Evolutionary conservation across 2,888 invertebrate species (phyloP).

Genomic region (Acrobasis consociella): DNA sequence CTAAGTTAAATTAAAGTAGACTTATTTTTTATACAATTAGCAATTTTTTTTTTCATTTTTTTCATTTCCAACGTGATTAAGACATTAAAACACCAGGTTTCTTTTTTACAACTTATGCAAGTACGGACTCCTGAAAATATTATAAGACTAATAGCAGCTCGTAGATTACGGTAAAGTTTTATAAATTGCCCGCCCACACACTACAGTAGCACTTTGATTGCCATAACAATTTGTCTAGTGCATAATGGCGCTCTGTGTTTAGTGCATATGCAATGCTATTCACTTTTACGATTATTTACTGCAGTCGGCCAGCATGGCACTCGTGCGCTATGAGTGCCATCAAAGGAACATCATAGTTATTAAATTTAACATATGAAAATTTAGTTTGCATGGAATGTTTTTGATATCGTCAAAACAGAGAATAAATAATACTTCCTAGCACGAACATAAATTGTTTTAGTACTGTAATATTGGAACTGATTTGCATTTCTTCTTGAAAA

Average conservation of each 20-base stretch:
- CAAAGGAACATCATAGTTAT: neutral
- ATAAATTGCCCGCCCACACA: slow-evolving; percentile 21
- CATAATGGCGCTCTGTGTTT: slow-evolving; percentile 12
- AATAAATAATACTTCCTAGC: too few relatives aligned
- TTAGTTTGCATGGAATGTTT: neutral
- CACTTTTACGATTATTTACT: slow-evolving; percentile 11
- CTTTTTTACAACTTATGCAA: too few relatives aligned
- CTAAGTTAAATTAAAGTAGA: too few relatives aligned
- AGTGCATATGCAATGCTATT: slow-evolving; percentile 17
- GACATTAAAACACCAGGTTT: too few relatives aligned
- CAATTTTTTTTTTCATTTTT: too few relatives aligned
- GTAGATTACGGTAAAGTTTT: slow-evolving; percentile 26
- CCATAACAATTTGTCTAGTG: slow-evolving; percentile 23
- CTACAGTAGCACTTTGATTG: slow-evolving; percentile 22
- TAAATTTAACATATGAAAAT: neutral
- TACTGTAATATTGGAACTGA: too few relatives aligned
- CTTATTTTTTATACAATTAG: too few relatives aligned
- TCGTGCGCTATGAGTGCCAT: neutral
- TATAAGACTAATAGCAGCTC: slow-evolving; percentile 16
- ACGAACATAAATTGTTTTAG: too few relatives aligned
- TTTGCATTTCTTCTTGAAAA: too few relatives aligned
- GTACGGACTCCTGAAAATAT: neutral
- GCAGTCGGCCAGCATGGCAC: neutral
- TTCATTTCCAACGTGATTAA: too few relatives aligned
- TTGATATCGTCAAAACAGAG: neutral